phyloP scores from a whole-genome alignment of 2,888 invertebrate species.

The Torymus texanus region DNA sequence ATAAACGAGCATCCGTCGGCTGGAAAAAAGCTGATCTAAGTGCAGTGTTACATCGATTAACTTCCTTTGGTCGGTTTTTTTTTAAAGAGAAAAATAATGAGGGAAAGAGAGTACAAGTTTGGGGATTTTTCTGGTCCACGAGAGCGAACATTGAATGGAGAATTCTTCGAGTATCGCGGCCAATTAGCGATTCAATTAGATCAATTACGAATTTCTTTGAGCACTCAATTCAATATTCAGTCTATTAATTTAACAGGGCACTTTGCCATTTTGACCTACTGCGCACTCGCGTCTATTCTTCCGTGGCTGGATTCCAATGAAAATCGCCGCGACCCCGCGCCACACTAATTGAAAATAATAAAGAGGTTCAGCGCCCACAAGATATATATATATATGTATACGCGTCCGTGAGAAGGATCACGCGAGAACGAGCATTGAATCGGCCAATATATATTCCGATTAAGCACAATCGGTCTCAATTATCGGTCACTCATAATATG shows the following conservation, averaged over 20 bases:
- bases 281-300: too few relatives aligned
- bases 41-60: too few relatives aligned
- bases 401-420: too few relatives aligned
- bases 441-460: background rate
- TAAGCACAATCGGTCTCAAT: background rate
- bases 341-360: background rate
- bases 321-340: background rate
- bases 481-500: background rate
- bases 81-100: background rate
- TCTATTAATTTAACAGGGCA: too few relatives aligned
- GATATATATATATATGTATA: too few relatives aligned
- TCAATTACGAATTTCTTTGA: background rate
- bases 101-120: background rate
- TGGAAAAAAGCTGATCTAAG: too few relatives aligned
- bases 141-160: background rate
- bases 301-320: too few relatives aligned
- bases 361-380: too few relatives aligned
- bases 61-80: too few relatives aligned
- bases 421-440: background rate
- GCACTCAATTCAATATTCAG: too few relatives aligned
- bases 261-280: too few relatives aligned
- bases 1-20: constrained; percentile 6
- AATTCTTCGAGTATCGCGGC: background rate
- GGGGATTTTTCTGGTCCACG: background rate
- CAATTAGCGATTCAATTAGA: too few relatives aligned